A percentile compares a stretch with the other conserved stretches of the same genome.
phyloP scores from a whole-genome alignment of 2,797 vertebrate genomes.

The Bradypodion pumilum region DNA sequence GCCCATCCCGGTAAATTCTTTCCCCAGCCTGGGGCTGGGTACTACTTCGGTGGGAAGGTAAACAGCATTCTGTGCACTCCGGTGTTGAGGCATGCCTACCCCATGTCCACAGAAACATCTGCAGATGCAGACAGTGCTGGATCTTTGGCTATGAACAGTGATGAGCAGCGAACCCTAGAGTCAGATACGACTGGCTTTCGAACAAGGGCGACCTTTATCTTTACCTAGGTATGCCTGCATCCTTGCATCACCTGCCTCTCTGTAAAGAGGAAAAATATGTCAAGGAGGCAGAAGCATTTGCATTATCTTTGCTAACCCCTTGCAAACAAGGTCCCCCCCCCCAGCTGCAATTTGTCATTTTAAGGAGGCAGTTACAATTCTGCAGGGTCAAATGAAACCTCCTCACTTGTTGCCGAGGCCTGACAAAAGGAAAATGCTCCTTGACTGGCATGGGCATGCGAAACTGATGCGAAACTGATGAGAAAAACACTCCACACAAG shows the following conservation, averaged over 20 bases:
- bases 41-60: too few species aligned
- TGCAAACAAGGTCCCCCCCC: background rate
- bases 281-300: background rate
- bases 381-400: background rate
- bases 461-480: background rate
- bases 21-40: too few species aligned
- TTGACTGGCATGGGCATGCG: background rate
- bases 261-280: background rate
- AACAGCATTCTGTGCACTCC: too few species aligned
- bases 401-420: background rate
- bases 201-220: too few species aligned
- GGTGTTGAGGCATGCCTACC: too few species aligned
- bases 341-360: background rate
- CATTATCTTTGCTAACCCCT: background rate
- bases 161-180: too few species aligned
- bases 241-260: background rate
- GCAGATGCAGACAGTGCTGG: too few species aligned
- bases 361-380: background rate
- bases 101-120: too few species aligned
- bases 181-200: too few species aligned
- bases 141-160: too few species aligned
- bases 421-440: background rate
- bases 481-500: background rate
- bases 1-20: too few species aligned
- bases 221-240: too few species aligned